phyloP scores from a whole-genome alignment of 2,113 vertebrate genomes.

The Panthera uncia region DNA sequence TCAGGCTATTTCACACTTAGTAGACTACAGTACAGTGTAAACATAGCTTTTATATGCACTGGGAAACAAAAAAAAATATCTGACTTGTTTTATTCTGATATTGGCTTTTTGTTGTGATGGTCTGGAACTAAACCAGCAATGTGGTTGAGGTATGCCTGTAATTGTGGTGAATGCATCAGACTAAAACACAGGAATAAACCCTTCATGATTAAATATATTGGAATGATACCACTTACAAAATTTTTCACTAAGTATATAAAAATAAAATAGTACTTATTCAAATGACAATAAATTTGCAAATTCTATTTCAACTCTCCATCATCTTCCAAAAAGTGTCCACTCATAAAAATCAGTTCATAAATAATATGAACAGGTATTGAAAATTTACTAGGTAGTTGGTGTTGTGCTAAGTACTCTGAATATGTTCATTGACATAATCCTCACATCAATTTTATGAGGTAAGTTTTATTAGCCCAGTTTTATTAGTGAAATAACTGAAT shows the following conservation, averaged over 20 bases:
- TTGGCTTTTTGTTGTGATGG: neutral
- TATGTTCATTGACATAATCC: neutral
- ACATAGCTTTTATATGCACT: neutral
- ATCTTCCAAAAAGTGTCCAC: neutral
- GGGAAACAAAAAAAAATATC: neutral
- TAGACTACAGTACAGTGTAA: neutral
- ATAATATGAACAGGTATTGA: neutral
- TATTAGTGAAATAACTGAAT: neutral
- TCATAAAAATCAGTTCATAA: neutral
- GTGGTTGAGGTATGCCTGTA: neutral
- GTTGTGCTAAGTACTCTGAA: neutral
- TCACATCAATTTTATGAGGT: neutral
- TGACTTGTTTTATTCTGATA: neutral
- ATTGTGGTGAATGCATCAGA: neutral
- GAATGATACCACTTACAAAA: neutral
- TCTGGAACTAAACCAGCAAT: neutral
- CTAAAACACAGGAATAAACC: neutral
- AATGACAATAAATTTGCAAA: neutral
- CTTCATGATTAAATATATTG: neutral
- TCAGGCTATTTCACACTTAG: neutral
- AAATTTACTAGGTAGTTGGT: neutral
- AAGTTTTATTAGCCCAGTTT: neutral
- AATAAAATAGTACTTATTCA: neutral
- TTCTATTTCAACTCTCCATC: neutral
- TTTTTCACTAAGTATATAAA: neutral